Evolutionary conservation across 2,113 vertebrate genomes (phyloP), one percentile per base, ranked within the genome.

Genomic region (Hyaena hyaena): DNA sequence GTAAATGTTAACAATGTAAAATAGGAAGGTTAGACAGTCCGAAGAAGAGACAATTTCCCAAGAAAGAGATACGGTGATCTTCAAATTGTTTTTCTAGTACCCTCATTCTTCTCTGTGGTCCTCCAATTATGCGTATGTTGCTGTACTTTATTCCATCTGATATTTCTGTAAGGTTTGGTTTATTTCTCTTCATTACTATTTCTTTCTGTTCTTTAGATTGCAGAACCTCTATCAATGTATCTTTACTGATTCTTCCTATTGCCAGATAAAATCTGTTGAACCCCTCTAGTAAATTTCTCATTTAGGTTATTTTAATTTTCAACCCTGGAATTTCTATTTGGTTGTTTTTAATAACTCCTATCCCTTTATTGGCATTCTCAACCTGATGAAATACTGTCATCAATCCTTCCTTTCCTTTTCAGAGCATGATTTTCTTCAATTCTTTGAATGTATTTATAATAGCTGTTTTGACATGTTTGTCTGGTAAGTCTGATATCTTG

Each of bases 301-400:
- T 39, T 86, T 83, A 88, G 31, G 10, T 61, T 85, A 74, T 31
- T 93, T 88, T 91, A 58, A 91, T 73, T 93, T 91, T 91, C 55
- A 88, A 68, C 28, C 66, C 31, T 4, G n/a, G 3, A 63, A 50
- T 71, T 92, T 92, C 43, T 58, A 65, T 24, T 94, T 74, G 81
- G 31, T 82, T 83, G 12, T 90, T 8, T 68, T 83, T n/a, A 4
- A 68, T 66, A 73, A 85, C 65, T 88, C 85, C 16, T 63, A 10
- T 55, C 17, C 53, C 55, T 79, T 48, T 63, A 73, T 7, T 88
- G 35, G n/a, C 31, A n/a, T 58, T 87, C 17, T 48, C 17, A 73
- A 55, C 61, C 58, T 66, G 31, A 79, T 82, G 17, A 85, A 39
- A 92, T 73, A 19, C 19, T 71, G 11, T 55, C 43, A 92, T 73